phyloP scores from a whole-genome alignment of 2,888 invertebrate species.

The Chydorus sphaericus region DNA sequence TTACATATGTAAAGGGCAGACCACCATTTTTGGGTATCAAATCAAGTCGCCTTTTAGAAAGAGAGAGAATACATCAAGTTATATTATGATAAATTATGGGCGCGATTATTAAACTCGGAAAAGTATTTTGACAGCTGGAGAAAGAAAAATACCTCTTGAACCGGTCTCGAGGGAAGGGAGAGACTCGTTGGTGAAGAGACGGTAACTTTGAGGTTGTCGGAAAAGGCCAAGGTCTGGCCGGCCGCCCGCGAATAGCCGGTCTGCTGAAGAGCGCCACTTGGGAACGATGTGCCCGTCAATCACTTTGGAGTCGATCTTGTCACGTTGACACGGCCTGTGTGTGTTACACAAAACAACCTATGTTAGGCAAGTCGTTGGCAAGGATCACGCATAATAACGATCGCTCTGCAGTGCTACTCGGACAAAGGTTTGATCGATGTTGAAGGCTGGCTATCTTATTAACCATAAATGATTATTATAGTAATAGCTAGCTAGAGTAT shows the following conservation, averaged over 20 bases:
- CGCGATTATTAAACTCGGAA: too few species aligned
- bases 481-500: too few species aligned
- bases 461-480: too few species aligned
- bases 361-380: too few species aligned
- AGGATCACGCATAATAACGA: too few species aligned
- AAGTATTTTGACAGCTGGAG: too few species aligned
- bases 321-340: conserved; percentile 41
- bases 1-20: too few species aligned
- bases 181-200: conserved; percentile 30
- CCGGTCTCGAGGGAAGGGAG: conserved; percentile 9
- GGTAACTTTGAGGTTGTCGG: conserved; percentile 68
- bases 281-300: conserved; percentile 84
- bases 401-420: too few species aligned
- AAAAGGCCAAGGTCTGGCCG: conserved; percentile 59
- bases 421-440: too few species aligned
- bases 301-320: conserved; percentile 65
- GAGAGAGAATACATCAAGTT: neutral
- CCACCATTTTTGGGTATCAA: too few species aligned
- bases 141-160: conserved; percentile 4
- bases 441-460: too few species aligned
- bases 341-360: too few species aligned
- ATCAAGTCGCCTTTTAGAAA: neutral
- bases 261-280: conserved; percentile 66
- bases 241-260: conserved; percentile 55
- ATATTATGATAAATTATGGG: neutral